phyloP scores from a whole-genome alignment of 2,888 invertebrate genomes.

The Lasioglossum figueresi region DNA sequence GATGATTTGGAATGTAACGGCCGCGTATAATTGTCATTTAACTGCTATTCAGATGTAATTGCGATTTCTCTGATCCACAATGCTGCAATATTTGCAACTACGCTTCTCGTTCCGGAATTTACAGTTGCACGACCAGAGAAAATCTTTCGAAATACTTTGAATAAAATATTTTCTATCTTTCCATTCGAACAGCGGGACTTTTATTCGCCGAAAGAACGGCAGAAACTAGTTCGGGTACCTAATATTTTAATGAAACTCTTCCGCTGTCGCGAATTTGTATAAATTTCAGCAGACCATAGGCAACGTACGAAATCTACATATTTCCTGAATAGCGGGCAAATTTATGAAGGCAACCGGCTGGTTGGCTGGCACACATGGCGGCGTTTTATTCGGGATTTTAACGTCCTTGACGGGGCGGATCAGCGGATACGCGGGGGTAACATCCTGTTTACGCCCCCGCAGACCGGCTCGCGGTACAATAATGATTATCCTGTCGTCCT shows the following conservation, averaged over 20 bases:
- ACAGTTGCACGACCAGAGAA: neutral
- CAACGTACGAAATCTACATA: neutral
- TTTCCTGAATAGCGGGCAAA: neutral
- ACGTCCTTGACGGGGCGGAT: slow-evolving; percentile 49
- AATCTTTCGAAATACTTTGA: neutral
- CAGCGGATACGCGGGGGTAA: slow-evolving; percentile 52
- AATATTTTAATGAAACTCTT: neutral
- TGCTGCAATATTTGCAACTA: too few species aligned
- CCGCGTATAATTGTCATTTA: slow-evolving; percentile 6
- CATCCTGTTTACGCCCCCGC: slow-evolving; percentile 70
- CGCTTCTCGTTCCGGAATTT: too few species aligned
- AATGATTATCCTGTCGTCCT: slow-evolving; percentile 68
- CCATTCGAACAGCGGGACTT: neutral
- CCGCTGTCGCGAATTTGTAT: slow-evolving; percentile 2
- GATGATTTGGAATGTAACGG: neutral
- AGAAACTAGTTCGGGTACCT: neutral
- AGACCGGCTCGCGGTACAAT: slow-evolving; percentile 55
- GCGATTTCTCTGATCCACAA: slow-evolving; percentile 1
- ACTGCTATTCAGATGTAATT: slow-evolving; percentile 11
- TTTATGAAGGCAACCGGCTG: neutral
- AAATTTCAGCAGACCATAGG: neutral
- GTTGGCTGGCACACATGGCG: neutral
- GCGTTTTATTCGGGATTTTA: slow-evolving; percentile 39
- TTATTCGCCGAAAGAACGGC: neutral
- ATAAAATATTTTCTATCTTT: neutral